Evolutionary conservation across 2,888 invertebrate genomes (phyloP).

Genomic region (Prenolepis imparis): DNA sequence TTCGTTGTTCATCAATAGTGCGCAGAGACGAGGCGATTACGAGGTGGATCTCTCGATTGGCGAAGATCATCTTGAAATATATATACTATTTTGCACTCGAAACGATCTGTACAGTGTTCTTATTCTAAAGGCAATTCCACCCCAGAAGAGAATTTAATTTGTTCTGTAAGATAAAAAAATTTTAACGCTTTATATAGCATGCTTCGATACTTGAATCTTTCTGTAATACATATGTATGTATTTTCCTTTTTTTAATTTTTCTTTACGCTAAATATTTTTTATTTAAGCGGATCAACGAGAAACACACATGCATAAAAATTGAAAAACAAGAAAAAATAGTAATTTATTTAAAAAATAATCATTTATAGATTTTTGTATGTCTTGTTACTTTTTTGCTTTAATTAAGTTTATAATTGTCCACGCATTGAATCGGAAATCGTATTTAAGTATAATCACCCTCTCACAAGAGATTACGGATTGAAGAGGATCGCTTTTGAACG

Average conservation of each 20-base stretch:
- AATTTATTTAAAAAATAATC: background rate
- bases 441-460: background rate
- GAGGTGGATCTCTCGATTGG: background rate
- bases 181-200: background rate
- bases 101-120: background rate
- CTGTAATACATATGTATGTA: background rate
- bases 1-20: slow-evolving; percentile 19
- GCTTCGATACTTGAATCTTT: background rate
- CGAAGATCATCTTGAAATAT: slow-evolving; percentile 15
- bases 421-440: background rate
- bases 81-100: background rate
- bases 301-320: background rate
- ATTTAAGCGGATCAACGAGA: background rate
- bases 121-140: background rate
- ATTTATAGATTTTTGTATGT: background rate
- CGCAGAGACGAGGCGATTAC: slow-evolving; percentile 7
- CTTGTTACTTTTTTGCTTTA: background rate
- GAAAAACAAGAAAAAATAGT: background rate
- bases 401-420: background rate
- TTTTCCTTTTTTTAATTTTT: background rate
- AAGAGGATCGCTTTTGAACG: background rate
- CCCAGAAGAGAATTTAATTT: background rate
- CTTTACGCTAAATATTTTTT: background rate
- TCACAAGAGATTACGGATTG: too few species aligned
- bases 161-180: background rate